phyloP scores from a whole-genome alignment of 2,113 vertebrate species.

The Pao palembangensis region DNA sequence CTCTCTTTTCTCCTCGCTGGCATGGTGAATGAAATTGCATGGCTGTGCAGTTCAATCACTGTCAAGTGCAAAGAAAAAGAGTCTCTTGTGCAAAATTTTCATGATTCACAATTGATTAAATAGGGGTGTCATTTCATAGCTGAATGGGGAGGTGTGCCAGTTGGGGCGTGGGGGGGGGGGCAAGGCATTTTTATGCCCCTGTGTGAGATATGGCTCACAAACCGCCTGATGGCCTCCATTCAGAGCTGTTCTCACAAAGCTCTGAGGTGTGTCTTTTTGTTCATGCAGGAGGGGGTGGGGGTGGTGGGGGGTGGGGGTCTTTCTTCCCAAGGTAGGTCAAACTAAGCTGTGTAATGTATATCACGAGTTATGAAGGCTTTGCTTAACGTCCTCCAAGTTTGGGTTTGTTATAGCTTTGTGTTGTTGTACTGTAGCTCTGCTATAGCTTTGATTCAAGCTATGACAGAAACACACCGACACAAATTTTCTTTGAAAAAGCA shows the following conservation, averaged over 20 bases:
- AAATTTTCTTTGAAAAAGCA: no score
- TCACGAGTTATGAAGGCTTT: no score
- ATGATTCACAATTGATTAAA: constrained; percentile 76
- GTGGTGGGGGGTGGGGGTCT: constrained; percentile 18
- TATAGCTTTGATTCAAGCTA: no score
- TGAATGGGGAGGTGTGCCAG: constrained; percentile 59
- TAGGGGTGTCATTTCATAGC: constrained; percentile 73
- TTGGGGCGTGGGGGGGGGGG: constrained; percentile 3
- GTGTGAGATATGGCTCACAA: constrained; percentile 64
- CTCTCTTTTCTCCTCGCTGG: constrained; percentile 59
- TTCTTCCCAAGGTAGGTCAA: constrained; percentile 47
- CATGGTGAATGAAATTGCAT: constrained; percentile 73
- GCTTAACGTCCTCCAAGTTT: background rate
- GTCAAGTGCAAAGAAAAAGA: constrained; percentile 71
- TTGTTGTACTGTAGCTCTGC: no score
- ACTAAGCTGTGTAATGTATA: no score
- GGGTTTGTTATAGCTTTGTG: background rate
- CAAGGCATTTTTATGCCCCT: constrained; percentile 53
- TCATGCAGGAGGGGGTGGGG: constrained; percentile 30
- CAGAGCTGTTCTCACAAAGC: constrained; percentile 52
- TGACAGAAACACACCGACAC: background rate
- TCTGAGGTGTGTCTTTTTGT: constrained; percentile 48
- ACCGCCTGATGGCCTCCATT: constrained; percentile 55
- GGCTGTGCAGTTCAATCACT: constrained; percentile 77
- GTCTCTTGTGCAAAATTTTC: constrained; percentile 73